Evolutionary conservation across 1,140 invertebrate genomes (phyloP).

Genomic region (Drosophila santomea): DNA sequence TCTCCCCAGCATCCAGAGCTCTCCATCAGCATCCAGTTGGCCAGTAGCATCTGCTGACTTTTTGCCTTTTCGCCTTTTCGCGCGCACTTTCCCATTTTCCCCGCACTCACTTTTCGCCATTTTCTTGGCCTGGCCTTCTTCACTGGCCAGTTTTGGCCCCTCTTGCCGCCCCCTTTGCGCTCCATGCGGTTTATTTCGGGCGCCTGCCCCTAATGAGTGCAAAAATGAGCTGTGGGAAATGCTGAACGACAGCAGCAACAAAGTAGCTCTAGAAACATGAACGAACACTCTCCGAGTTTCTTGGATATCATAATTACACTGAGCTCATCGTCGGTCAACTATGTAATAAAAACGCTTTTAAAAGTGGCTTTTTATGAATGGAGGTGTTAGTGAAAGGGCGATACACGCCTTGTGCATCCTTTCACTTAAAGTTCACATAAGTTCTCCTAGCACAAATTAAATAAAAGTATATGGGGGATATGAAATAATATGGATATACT

Average conservation of each 20-base stretch:
- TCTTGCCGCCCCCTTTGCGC: constrained; percentile 19
- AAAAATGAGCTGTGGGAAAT: constrained; percentile 69
- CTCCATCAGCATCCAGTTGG: constrained; percentile 12
- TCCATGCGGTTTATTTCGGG: constrained; percentile 45
- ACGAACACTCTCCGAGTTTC: constrained; percentile 6
- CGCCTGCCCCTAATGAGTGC: constrained; percentile 68
- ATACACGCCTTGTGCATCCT: no score
- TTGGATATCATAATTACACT: constrained; percentile 27
- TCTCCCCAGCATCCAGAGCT: constrained; percentile 7
- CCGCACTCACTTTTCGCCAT: no score
- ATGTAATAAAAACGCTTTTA: not conserved
- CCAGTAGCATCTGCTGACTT: constrained; percentile 47
- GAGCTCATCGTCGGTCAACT: constrained; percentile 5
- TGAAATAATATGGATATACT: no score
- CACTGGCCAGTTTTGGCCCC: constrained; percentile 14
- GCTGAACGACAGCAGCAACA: constrained; percentile 7
- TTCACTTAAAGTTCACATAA: not conserved
- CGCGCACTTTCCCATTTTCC: no score
- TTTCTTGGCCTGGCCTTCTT: constrained; percentile 26
- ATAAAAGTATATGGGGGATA: no score
- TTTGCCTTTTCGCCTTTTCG: constrained; percentile 10
- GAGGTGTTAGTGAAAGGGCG: not conserved
- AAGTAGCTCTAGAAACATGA: constrained; percentile 8
- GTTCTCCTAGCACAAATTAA: no score
- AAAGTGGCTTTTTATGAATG: not conserved